Conservation (phyloP, 2,797 vertebrate genomes). For the Harpagifer antarcticus region DNA sequence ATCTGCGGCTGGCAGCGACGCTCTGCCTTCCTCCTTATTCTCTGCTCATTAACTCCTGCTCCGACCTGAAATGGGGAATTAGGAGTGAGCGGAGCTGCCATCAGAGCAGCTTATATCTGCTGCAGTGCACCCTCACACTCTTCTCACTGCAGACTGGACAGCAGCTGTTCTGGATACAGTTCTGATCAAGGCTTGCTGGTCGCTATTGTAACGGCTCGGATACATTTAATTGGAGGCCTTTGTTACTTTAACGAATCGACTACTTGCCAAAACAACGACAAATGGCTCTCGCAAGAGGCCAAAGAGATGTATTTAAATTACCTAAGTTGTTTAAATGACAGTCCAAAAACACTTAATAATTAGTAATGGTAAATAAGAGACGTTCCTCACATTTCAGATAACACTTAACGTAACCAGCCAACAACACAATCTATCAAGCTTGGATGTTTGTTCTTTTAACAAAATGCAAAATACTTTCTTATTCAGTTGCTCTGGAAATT, state of each 20-base stretch:
- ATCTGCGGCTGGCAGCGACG: constrained; percentile 36
- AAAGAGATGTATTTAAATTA: background rate
- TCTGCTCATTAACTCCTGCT: constrained; percentile 41
- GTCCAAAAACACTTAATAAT: background rate
- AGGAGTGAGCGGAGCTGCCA: constrained; percentile 22
- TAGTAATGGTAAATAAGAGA: background rate
- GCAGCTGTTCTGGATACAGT: background rate
- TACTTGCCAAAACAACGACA: background rate
- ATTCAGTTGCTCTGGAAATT: too few species aligned
- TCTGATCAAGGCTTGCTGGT: background rate
- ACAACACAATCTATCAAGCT: too few species aligned
- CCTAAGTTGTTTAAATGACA: background rate
- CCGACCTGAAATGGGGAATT: constrained; percentile 40
- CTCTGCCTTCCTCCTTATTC: constrained; percentile 13
- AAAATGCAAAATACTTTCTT: too few species aligned
- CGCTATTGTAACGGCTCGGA: background rate
- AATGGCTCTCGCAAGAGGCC: background rate
- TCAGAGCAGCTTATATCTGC: constrained; percentile 36
- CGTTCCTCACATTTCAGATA: too few species aligned
- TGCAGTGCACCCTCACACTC: constrained; percentile 10
- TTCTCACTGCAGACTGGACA: constrained; percentile 1
- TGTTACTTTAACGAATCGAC: background rate
- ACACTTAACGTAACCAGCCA: too few species aligned
- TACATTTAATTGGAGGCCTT: background rate
- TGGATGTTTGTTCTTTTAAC: too few species aligned